Conservation (phyloP, 2,888 invertebrate species). For the Syrphus vitripennis region DNA sequence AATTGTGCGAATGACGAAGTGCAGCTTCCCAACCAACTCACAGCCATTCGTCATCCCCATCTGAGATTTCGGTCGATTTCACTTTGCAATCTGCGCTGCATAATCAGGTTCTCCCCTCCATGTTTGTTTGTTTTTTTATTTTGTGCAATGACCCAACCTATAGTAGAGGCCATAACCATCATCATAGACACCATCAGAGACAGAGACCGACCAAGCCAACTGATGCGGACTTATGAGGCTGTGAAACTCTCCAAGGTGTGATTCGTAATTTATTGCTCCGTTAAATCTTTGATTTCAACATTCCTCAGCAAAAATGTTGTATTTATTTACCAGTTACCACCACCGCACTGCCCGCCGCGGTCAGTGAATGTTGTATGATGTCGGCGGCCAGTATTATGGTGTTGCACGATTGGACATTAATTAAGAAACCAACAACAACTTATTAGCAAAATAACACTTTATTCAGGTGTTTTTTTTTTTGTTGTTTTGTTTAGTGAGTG, state of each 20-base stretch:
- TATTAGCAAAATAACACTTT: constrained; percentile 8
- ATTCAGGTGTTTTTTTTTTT: constrained; percentile 29
- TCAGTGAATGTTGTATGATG: not conserved
- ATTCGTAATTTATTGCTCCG: constrained; percentile 66
- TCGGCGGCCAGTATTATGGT: not conserved
- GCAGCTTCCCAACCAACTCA: constrained; percentile 13
- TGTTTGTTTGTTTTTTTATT: not conserved
- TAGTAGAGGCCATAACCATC: not conserved
- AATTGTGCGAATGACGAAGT: constrained; percentile 50
- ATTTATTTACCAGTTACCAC: constrained; percentile 14
- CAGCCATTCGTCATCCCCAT: constrained; percentile 36
- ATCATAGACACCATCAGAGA: not conserved
- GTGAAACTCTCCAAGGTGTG: constrained; percentile 50
- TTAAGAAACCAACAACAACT: constrained; percentile 34
- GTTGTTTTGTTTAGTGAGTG: too few relatives aligned
- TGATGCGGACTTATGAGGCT: not conserved
- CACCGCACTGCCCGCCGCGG: not conserved
- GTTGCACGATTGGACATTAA: constrained; percentile 64
- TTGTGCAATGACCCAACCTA: constrained; percentile 32
- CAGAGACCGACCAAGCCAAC: not conserved
- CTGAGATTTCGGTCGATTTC: constrained; percentile 27
- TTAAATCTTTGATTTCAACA: constrained; percentile 69
- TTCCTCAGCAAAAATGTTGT: constrained; percentile 44
- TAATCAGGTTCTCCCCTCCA: constrained; percentile 12
- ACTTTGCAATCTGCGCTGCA: constrained; percentile 34